phyloP scores from a whole-genome alignment of 92 coral and sea anemone genomes.

The Metridium senile region DNA sequence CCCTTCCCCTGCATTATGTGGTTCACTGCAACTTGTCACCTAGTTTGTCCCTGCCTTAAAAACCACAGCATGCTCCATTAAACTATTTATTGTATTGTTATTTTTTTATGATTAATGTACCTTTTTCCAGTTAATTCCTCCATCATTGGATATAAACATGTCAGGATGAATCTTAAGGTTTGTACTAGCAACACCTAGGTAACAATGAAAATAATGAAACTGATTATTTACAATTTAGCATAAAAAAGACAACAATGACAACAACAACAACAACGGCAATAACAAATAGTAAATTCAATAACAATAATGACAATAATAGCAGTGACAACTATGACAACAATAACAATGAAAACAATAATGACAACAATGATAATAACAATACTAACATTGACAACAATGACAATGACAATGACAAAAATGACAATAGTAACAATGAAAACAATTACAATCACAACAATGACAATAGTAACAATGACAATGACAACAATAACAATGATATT shows the following conservation, averaged over 20 bases:
- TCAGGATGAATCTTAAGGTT: slow-evolving; percentile 95
- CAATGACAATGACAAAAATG: neutral
- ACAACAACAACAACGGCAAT: neutral
- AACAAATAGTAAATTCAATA: neutral
- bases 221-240: neutral
- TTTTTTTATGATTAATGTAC: slow-evolving; percentile 38
- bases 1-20: too few species aligned
- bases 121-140: slow-evolving; percentile 82
- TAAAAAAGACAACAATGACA: neutral
- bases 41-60: too few species aligned
- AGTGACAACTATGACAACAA: neutral
- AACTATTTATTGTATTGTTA: too few species aligned
- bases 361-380: neutral
- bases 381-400: neutral
- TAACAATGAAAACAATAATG: neutral
- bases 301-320: neutral
- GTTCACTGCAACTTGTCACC: too few species aligned
- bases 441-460: too few species aligned
- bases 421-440: too few species aligned
- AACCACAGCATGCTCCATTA: too few species aligned
- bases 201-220: neutral
- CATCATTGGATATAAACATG: slow-evolving; percentile 81
- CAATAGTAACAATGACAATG: too few species aligned
- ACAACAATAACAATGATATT: too few species aligned
- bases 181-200: slow-evolving; percentile 90